These are phyloP conservation scores for Cryptotermes secundus DNA, from an alignment of 1,140 invertebrate species.

Conservation along the genomic window DNA sequence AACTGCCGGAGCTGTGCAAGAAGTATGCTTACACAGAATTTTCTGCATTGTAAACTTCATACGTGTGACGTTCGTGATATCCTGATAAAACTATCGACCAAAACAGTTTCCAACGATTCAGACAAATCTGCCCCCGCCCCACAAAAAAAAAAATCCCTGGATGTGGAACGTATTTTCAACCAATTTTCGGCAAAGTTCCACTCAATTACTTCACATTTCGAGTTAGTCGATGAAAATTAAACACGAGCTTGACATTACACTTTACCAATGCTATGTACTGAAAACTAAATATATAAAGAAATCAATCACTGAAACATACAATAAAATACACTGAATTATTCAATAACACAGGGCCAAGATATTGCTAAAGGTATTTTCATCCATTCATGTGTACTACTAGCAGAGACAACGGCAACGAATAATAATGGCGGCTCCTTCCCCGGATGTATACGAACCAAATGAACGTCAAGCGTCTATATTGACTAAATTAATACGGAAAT, in stretches of 20 bases:
- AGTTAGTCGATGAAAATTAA: background rate
- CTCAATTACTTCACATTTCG: background rate
- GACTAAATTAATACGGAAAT: background rate
- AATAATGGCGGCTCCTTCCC: background rate
- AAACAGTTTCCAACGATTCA: no score
- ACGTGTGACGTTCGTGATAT: no score
- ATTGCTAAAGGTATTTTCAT: background rate
- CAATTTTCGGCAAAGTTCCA: background rate
- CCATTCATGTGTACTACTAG: background rate
- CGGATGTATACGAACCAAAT: conserved; percentile 11
- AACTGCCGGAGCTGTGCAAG: no score
- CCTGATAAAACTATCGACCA: no score
- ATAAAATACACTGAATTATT: background rate
- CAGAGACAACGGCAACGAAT: background rate
- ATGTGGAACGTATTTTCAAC: no score
- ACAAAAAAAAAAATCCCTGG: no score
- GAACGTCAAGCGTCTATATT: background rate
- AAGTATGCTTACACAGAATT: no score
- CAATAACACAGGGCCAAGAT: background rate
- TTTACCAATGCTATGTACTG: background rate
- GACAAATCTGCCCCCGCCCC: no score
- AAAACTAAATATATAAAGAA: no score
- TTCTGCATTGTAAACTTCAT: no score
- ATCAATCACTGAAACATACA: background rate
- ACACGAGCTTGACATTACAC: background rate